Conservation (phyloP, 2,113 vertebrate genomes). For the Setophaga kirtlandii region DNA sequence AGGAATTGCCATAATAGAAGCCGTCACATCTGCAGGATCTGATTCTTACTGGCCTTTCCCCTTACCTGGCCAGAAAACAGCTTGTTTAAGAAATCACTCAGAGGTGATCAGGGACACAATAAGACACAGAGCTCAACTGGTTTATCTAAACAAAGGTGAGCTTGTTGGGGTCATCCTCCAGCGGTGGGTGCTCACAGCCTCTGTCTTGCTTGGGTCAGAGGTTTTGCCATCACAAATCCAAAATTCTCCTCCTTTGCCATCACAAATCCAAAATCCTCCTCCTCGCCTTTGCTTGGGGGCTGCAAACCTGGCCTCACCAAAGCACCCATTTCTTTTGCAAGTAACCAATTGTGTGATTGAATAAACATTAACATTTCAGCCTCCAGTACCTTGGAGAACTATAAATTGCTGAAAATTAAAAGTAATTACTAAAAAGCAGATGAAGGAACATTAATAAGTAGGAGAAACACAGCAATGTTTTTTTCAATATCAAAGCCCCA, state of each 20-base stretch:
- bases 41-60: neutral
- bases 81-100: neutral
- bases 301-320: neutral
- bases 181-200: too few species aligned
- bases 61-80: neutral
- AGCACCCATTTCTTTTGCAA: neutral
- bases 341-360: neutral
- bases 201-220: neutral
- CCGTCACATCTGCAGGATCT: neutral
- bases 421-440: neutral
- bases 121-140: neutral
- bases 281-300: fast-evolving
- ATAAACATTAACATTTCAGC: neutral
- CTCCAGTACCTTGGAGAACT: neutral
- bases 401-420: neutral
- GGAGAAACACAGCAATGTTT: neutral
- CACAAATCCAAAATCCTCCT: neutral
- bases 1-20: neutral
- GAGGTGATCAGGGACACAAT: neutral
- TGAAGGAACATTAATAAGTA: neutral
- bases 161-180: neutral
- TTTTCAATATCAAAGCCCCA: neutral
- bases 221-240: too few species aligned
- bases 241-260: neutral
- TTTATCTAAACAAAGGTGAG: neutral